Percentiles rank a stretch among this genome's conserved stretches.
These are phyloP conservation scores for Sebastes oblongus DNA, from an alignment of 2,797 vertebrate genomes.

Conservation along the genomic window DNA sequence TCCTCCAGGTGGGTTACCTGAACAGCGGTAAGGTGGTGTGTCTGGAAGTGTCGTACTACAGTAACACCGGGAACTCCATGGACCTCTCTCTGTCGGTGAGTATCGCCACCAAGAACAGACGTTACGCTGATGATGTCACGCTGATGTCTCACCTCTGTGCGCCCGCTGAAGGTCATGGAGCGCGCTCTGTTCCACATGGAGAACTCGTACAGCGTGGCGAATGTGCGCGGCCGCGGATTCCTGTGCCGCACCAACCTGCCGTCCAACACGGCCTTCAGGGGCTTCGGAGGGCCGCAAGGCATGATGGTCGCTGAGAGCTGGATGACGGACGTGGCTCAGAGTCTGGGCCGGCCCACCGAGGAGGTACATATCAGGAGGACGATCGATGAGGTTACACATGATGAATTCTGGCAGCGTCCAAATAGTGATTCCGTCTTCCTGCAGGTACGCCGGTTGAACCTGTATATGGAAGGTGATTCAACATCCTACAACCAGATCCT, in stretches of 20 bases:
- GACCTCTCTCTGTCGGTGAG: constrained; percentile 91
- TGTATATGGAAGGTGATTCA: constrained; percentile 88
- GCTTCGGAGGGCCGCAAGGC: constrained; percentile 93
- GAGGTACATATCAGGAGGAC: constrained; percentile 76
- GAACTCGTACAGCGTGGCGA: constrained; percentile 90
- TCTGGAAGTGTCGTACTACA: constrained; percentile 88
- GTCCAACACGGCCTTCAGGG: constrained; percentile 95
- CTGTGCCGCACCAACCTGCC: constrained; percentile 92
- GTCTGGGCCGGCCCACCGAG: constrained; percentile 84
- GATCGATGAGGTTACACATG: background rate
- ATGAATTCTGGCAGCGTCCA: background rate
- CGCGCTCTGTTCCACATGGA: constrained; percentile 94
- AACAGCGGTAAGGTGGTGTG: constrained; percentile 88
- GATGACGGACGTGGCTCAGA: constrained; percentile 87
- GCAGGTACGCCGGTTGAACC: constrained; percentile 89
- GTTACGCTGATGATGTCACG: too few species aligned
- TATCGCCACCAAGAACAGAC: background rate
- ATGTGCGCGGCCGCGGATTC: constrained; percentile 84
- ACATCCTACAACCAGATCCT: constrained; percentile 92
- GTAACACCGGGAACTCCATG: constrained; percentile 88
- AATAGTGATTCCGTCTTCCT: background rate
- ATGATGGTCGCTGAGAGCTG: constrained; percentile 92
- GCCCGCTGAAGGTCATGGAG: constrained; percentile 84
- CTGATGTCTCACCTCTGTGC: background rate
- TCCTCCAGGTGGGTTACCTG: constrained; percentile 89